These are phyloP conservation scores for Calycopis cecrops DNA, from an alignment of 1,140 invertebrate genomes.

Conservation along the genomic window DNA sequence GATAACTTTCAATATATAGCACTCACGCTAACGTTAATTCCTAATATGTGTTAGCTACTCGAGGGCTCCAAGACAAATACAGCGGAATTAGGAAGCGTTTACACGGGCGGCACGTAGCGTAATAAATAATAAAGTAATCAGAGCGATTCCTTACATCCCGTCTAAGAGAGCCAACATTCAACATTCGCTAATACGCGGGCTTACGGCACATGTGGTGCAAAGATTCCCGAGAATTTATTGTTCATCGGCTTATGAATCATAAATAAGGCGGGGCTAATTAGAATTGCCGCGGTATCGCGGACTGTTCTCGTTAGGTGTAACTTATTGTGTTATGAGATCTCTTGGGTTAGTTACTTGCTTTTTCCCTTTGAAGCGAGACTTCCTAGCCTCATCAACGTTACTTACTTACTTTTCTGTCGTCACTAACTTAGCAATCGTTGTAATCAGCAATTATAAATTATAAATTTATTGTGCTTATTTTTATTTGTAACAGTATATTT, in stretches of 20 bases:
- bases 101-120: constrained; percentile 43
- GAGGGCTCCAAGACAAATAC: too few relatives aligned
- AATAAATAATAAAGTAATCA: constrained; percentile 75
- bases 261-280: constrained; percentile 71
- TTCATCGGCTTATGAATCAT: constrained; percentile 72
- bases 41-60: too few relatives aligned
- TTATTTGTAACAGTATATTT: too few relatives aligned
- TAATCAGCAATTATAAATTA: too few relatives aligned
- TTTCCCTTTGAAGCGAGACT: too few relatives aligned
- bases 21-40: too few relatives aligned
- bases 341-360: constrained; percentile 20
- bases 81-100: constrained; percentile 15
- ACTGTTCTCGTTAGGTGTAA: constrained; percentile 59
- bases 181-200: constrained; percentile 67
- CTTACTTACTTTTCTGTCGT: too few relatives aligned
- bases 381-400: too few relatives aligned
- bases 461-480: too few relatives aligned
- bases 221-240: constrained; percentile 70
- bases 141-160: constrained; percentile 71
- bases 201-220: constrained; percentile 70
- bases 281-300: constrained; percentile 42
- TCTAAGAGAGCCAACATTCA: constrained; percentile 67
- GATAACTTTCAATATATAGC: too few relatives aligned
- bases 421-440: too few relatives aligned
- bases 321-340: constrained; percentile 43